Base-by-base conservation (phyloP, 1,140 invertebrate species). In the Latrodectus geometricus region DNA sequence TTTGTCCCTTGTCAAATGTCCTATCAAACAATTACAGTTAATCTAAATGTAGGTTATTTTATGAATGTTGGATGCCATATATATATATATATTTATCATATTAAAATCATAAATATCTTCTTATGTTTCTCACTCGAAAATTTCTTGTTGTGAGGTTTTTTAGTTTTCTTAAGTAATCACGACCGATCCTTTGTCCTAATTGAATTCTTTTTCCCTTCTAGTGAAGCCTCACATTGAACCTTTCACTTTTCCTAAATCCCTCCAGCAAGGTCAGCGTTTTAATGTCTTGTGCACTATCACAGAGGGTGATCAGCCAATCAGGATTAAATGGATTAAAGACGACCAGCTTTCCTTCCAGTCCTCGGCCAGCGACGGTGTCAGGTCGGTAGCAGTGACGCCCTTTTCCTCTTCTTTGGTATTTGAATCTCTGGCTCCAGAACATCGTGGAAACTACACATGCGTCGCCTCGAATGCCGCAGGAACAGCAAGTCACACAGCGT, bases 201-300 rank as follows among this genome's bases (percentile, higher is more conserved):
- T 1, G n/a, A 4, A 68, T 86, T 70, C 23, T 73, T 54, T 69
- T 86, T 70, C 54, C 35, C 73, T 72, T 85, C 21, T 79, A 90
- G 89, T 90, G 52, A 83, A 78, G 14, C 89, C 89, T 7, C 84
- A 89, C 8, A 91, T 92, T 35, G 91, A 92, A 50, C 89, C 90
- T 9, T 92, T 92, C 88, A 88, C 81, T 8, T 92, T 92, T 81
- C 90, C 91, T 93, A 94, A 95, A 91, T 95, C 95, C 90, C 94
- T 96, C 89, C 94, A 94, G 90, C 95, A 96, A 92, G 95, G 95
- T 90, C 95, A 96, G 93, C 94, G 96, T 90, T 96, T 96, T 82
- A 94, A 95, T 89, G 94, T 96, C 89, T 94, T 96, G 88, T 97
- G 96, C 92, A 95, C 95, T 89, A 95, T 97, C 89, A 95, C 94